Percentiles rank a stretch among this genome's conserved stretches.
phyloP scores from a whole-genome alignment of 1,140 invertebrate species.

The Atta texana region DNA sequence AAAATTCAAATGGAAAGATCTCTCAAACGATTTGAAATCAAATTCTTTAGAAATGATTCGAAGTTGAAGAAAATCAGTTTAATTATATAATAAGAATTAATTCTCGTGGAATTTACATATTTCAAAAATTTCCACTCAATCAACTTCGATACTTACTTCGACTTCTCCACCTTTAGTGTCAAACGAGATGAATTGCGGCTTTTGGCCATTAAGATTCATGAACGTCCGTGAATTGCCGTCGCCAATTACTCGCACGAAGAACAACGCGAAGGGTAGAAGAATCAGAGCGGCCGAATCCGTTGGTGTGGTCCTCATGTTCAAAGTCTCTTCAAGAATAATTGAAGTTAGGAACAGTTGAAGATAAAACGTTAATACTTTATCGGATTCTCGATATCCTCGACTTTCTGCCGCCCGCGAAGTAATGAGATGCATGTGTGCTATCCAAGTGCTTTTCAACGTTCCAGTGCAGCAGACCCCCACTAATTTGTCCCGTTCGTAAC shows the following conservation, averaged over 20 bases:
- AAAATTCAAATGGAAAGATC: slow-evolving; percentile 29
- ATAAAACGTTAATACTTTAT: background rate
- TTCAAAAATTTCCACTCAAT: background rate
- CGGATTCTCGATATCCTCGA: slow-evolving; percentile 2
- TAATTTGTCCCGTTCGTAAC: slow-evolving; percentile 41
- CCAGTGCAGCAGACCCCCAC: slow-evolving; percentile 10
- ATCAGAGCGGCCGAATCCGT: background rate
- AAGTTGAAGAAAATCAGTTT: background rate
- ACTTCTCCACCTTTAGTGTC: slow-evolving; percentile 73
- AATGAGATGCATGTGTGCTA: slow-evolving; percentile 38
- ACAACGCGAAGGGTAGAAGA: slow-evolving; percentile 16
- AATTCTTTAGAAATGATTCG: background rate
- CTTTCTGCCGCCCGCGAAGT: slow-evolving; percentile 14
- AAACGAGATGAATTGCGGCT: slow-evolving; percentile 76
- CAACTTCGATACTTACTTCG: slow-evolving; percentile 71
- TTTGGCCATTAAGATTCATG: background rate
- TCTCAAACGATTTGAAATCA: background rate
- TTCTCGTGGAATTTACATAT: background rate
- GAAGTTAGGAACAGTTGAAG: background rate
- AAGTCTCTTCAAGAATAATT: background rate
- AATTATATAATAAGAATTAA: background rate
- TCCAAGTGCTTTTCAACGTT: slow-evolving; percentile 45
- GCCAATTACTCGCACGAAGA: slow-evolving; percentile 21
- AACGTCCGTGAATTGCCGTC: slow-evolving; percentile 8
- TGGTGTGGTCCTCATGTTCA: background rate